A percentile compares a stretch with the other conserved stretches of the same genome.
These are phyloP conservation scores for Macrochelys suwanniensis DNA, from an alignment of 2,797 vertebrate genomes.

Conservation along the genomic window DNA sequence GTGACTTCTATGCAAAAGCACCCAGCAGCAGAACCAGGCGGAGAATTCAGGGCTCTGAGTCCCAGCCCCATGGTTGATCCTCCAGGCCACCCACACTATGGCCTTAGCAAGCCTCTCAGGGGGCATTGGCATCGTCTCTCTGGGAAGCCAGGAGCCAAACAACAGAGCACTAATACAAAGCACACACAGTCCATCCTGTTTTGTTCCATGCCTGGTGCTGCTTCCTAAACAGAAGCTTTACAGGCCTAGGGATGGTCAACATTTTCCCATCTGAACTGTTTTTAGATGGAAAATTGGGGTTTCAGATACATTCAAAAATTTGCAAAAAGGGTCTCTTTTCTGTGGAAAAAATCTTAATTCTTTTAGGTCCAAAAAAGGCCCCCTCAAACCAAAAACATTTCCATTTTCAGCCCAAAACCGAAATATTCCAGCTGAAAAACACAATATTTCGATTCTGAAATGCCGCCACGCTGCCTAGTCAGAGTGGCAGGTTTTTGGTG, in stretches of 20 bases:
- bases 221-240: background rate
- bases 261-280: background rate
- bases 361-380: background rate
- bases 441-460: background rate
- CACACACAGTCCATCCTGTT: background rate
- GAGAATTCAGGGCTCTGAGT: background rate
- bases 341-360: background rate
- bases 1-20: background rate
- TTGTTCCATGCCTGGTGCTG: background rate
- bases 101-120: background rate
- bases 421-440: background rate
- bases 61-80: background rate
- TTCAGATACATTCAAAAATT: background rate
- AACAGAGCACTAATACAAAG: background rate
- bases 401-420: background rate
- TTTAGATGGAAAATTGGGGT: background rate
- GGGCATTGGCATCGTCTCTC: background rate
- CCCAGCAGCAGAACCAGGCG: background rate
- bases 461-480: background rate
- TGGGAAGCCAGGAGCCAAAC: background rate
- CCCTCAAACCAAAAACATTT: background rate
- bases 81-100: background rate
- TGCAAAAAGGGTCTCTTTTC: background rate
- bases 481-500: background rate
- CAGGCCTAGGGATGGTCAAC: background rate